Conservation (phyloP, 53 echinoderm and acorn worm genomes). For the Luidia sarsii region DNA sequence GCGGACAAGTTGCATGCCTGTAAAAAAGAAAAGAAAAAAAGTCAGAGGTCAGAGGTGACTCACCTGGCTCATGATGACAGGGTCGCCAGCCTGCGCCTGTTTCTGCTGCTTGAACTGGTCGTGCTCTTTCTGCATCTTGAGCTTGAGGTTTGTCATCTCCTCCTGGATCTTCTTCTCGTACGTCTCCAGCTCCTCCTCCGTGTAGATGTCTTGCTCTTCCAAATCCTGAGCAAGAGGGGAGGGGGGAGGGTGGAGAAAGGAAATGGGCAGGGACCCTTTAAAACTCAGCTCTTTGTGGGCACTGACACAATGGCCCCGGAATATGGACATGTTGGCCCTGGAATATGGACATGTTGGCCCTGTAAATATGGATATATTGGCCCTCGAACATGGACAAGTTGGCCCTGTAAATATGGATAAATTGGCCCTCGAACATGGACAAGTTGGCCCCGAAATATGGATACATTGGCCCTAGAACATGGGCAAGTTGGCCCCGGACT, state of each 20-base stretch:
- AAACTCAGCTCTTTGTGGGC: neutral
- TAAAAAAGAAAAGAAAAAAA: neutral
- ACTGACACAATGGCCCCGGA: no score
- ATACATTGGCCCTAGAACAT: no score
- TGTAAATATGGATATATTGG: no score
- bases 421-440: no score
- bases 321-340: no score
- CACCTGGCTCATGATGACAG: slow-evolving; percentile 68
- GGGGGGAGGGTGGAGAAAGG: neutral
- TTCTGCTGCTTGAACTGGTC: slow-evolving; percentile 38
- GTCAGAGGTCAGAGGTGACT: neutral
- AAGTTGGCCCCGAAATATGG: no score
- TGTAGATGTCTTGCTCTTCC: slow-evolving; percentile 70
- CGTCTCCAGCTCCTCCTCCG: slow-evolving; percentile 79
- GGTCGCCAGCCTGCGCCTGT: slow-evolving; percentile 13
- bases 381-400: no score
- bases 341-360: no score
- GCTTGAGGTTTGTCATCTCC: slow-evolving; percentile 40
- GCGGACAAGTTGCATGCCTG: no score
- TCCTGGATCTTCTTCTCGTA: slow-evolving; percentile 61
- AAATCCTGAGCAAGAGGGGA: slow-evolving; percentile 65
- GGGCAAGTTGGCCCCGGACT: no score
- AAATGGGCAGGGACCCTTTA: neutral
- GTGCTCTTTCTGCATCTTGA: slow-evolving; percentile 51
- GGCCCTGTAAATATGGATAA: no score